Conservation (phyloP, 2,797 vertebrate genomes). For the Chaunax sp. region DNA sequence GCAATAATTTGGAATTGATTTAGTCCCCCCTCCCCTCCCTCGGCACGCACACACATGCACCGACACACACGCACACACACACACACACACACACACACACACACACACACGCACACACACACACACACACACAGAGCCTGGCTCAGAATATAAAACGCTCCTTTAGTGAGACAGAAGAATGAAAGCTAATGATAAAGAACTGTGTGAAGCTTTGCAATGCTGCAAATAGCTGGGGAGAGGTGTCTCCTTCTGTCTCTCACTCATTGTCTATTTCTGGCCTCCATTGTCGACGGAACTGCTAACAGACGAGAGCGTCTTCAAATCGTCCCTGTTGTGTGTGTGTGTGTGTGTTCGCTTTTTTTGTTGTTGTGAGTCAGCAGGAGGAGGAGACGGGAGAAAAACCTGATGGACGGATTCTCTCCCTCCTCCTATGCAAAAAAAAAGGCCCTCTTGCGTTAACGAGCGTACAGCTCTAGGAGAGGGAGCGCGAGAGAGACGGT, state of each 20-base stretch:
- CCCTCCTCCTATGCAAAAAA: conserved; percentile 55
- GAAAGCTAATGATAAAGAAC: conserved; percentile 67
- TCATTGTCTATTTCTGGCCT: conserved; percentile 43
- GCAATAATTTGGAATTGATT: conserved; percentile 85
- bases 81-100: not conserved
- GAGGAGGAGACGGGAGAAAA: conserved; percentile 28
- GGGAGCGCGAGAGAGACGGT: conserved; percentile 41
- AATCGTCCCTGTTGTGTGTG: conserved; percentile 34
- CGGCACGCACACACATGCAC: not conserved
- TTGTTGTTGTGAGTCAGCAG: conserved; percentile 50
- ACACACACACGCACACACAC: not conserved
- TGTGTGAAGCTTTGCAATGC: conserved; percentile 50
- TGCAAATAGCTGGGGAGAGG: conserved; percentile 55
- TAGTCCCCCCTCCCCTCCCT: conserved; percentile 53
- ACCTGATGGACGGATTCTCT: conserved; percentile 65
- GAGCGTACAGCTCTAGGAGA: conserved; percentile 62
- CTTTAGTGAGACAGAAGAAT: conserved; percentile 60
- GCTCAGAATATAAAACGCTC: conserved; percentile 66
- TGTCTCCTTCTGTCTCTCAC: conserved; percentile 25
- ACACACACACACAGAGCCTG: conserved; percentile 37
- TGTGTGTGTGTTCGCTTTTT: conserved; percentile 40
- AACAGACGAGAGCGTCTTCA: conserved; percentile 24
- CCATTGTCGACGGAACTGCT: conserved; percentile 28
- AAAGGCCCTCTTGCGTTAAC: conserved; percentile 60
- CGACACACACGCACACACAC: not conserved